phyloP scores from a whole-genome alignment of 1,140 invertebrate species.

The Scaptomyza graminum region DNA sequence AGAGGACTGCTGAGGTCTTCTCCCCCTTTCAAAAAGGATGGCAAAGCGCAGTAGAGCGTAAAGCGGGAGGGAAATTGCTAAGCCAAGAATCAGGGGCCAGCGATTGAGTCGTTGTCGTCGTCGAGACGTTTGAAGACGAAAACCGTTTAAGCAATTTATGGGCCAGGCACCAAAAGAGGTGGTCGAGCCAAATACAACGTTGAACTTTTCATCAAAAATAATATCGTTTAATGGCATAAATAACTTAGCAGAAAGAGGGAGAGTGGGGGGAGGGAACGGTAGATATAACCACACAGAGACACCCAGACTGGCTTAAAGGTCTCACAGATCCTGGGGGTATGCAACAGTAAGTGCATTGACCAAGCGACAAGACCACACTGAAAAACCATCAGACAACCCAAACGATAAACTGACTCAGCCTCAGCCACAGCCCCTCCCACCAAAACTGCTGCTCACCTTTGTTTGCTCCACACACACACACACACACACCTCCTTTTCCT shows the following conservation, averaged over 20 bases:
- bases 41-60: slow-evolving; percentile 12
- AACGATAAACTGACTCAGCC: not conserved
- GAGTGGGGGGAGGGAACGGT: not conserved
- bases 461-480: no score
- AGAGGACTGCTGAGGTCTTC: no score
- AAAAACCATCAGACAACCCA: not conserved
- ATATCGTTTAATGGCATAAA: slow-evolving; percentile 50
- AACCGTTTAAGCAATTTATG: not conserved
- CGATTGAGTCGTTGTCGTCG: slow-evolving; percentile 17
- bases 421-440: no score
- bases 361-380: not conserved
- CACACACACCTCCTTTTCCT: no score
- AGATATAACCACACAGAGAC: not conserved
- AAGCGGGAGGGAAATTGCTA: slow-evolving; percentile 1
- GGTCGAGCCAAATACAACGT: slow-evolving; percentile 4
- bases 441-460: not conserved
- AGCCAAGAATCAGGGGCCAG: slow-evolving; percentile 1
- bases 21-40: not conserved
- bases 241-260: slow-evolving; percentile 7
- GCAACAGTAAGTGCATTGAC: not conserved
- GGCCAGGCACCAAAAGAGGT: not conserved
- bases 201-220: slow-evolving; percentile 50
- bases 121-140: not conserved
- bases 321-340: not conserved
- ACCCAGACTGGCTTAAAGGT: not conserved